These are phyloP conservation scores for Troides oblongomaculatus DNA, from an alignment of 2,888 invertebrate genomes.

Conservation along the genomic window DNA sequence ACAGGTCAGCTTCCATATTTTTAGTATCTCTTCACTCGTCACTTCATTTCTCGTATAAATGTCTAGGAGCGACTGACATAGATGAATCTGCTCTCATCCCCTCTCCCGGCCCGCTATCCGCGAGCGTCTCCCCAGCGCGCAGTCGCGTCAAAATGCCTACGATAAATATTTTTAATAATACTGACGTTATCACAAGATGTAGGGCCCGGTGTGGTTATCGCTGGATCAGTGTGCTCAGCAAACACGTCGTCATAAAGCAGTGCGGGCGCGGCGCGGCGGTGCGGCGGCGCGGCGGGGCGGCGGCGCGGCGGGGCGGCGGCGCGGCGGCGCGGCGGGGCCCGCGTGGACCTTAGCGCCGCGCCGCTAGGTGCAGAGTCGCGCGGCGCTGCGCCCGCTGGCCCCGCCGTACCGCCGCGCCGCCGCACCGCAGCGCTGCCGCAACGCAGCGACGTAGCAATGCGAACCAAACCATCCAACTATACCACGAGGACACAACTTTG, in stretches of 20 bases:
- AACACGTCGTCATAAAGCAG: constrained; percentile 41
- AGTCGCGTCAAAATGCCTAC: constrained; percentile 27
- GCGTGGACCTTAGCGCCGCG: constrained; percentile 30
- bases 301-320: no score
- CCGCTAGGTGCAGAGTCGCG: constrained; percentile 24
- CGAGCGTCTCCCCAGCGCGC: constrained; percentile 8
- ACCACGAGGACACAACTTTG: constrained; percentile 27
- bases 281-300: constrained; percentile 11
- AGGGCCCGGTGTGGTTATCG: constrained; percentile 45
- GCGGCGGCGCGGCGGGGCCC: no score
- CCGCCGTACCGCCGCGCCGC: no score
- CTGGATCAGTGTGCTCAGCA: constrained; percentile 43
- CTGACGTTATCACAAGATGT: constrained; percentile 44
- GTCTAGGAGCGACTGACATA: constrained; percentile 15
- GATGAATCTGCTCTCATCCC: constrained; percentile 19
- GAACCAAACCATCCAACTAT: constrained; percentile 29
- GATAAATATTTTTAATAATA: constrained; percentile 43
- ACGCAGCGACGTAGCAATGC: constrained; percentile 7
- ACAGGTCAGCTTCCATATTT: no score
- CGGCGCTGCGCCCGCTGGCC: not conserved
- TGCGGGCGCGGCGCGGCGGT: constrained; percentile 20
- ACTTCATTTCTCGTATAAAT: not conserved
- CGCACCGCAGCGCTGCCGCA: no score
- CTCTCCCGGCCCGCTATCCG: not conserved
- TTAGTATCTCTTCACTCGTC: no score